Evolutionary conservation across 1,140 invertebrate species (phyloP), one percentile per base, ranked within the genome.

Genomic region (Pseudomyrmex pallidus): DNA sequence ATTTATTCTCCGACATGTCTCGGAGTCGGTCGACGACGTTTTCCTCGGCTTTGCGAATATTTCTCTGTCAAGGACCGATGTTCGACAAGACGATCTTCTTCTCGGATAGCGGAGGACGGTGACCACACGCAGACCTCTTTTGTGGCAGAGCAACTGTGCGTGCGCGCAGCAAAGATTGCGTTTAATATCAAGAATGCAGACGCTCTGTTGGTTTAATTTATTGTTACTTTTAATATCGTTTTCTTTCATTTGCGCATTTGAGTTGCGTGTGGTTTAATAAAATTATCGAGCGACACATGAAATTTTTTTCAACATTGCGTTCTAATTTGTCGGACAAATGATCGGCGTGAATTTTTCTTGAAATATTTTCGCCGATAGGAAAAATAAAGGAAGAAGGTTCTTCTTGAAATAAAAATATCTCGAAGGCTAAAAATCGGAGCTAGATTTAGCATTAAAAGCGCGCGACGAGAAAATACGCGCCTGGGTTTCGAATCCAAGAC

Each of bases 401-500:
- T 56, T 48, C 35, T 59, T 59, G 76, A 70, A 48, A 70, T 17
- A 59, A n/a, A n/a, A n/a, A n/a, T 59, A 5, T 17, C 48, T 74
- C 20, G 20, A 68, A 48, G 44, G 44, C 12, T 25, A 46, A 67
- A 77, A 77, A 56, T 77, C 76, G 2, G 54, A 48, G 66, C 76
- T 35, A 15, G 66, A 61, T 72, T 80, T 80, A 80, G 54, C 76
- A 35, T 80, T 80, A 64, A 50, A 44, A 46, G 22, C 54, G 44
- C 76, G 64, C 17, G 66, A 57, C 12, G 76, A 20, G 15, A 70
- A 59, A 54, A 80, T 70, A 57, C 52, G 56, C 20, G 35, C 54
- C 76, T 70, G 54, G 66, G 76, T 80, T 78, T 83, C 76, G 82
- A 87, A 87, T 87, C 83, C n/a, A n/a, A 73, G 59, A 87, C 74